A percentile compares a stretch with the other conserved stretches of the same genome.
phyloP scores from a whole-genome alignment of 2,113 vertebrate genomes.

The Cygnus atratus region DNA sequence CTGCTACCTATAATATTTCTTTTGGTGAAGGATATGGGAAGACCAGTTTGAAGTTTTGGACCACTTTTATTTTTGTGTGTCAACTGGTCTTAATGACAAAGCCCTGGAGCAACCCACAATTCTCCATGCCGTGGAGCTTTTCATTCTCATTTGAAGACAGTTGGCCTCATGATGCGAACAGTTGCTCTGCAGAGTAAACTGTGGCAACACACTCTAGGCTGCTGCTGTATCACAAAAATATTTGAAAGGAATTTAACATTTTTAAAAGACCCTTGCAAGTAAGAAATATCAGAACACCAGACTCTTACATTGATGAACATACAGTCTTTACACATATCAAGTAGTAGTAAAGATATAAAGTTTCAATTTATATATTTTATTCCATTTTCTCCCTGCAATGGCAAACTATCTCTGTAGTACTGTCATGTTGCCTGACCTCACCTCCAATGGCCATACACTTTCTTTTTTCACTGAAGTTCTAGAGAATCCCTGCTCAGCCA shows the following conservation, averaged over 20 bases:
- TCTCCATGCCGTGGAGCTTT: background rate
- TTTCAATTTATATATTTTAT: background rate
- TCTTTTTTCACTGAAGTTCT: no score
- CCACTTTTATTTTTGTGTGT: background rate
- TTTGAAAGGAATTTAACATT: background rate
- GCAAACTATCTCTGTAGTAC: no score
- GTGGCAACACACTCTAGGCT: background rate
- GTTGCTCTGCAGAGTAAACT: background rate
- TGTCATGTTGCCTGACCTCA: no score
- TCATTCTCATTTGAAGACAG: background rate
- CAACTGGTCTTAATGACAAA: background rate
- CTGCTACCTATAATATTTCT: background rate
- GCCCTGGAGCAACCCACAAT: background rate
- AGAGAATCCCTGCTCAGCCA: no score
- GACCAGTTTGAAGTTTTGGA: background rate
- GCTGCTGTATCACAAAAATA: background rate
- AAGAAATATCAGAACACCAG: background rate
- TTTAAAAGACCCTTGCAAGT: background rate
- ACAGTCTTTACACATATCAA: background rate
- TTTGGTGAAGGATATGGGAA: background rate
- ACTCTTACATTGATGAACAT: fast-evolving
- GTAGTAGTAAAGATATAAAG: background rate
- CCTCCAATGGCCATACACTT: no score
- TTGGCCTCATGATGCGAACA: background rate
- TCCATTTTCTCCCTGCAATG: background rate